These are phyloP conservation scores for Takifugu ocellatus DNA, from an alignment of 2,797 vertebrate genomes.

Conservation along the genomic window DNA sequence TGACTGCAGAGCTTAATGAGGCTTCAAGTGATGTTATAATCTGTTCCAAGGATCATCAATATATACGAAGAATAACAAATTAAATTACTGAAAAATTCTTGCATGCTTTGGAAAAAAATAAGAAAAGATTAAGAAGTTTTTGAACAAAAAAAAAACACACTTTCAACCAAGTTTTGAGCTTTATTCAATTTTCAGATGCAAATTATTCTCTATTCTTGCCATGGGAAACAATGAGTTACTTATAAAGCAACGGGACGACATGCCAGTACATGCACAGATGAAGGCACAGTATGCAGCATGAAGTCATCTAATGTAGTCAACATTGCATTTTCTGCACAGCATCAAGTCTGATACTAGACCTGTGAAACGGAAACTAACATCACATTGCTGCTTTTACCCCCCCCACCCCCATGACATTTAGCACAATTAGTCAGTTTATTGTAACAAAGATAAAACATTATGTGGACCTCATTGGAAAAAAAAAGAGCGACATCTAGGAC, in stretches of 20 bases:
- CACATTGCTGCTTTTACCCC: slow-evolving; percentile 1
- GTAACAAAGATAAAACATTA: slow-evolving; percentile 20
- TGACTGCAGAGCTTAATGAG: slow-evolving; percentile 58
- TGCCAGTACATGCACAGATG: slow-evolving; percentile 29
- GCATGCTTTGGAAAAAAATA: slow-evolving; percentile 23
- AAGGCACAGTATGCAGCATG: slow-evolving; percentile 39
- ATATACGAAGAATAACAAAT: slow-evolving; percentile 50
- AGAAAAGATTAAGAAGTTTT: slow-evolving; percentile 4
- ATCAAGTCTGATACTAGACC: slow-evolving; percentile 9
- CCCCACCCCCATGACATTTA: slow-evolving; percentile 6
- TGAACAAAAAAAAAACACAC: slow-evolving; percentile 23
- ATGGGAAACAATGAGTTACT: slow-evolving; percentile 36
- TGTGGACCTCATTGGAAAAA: slow-evolving; percentile 21
- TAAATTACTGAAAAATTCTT: slow-evolving; percentile 48
- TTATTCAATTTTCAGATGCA: slow-evolving; percentile 57
- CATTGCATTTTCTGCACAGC: slow-evolving; percentile 17
- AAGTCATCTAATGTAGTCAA: slow-evolving; percentile 33
- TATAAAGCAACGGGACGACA: slow-evolving; percentile 52
- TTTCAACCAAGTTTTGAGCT: slow-evolving; percentile 33
- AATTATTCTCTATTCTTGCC: slow-evolving; percentile 27
- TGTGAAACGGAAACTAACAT: slow-evolving; percentile 16
- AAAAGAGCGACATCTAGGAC: slow-evolving; percentile 40
- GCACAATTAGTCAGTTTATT: slow-evolving; percentile 2
- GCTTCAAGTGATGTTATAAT: slow-evolving; percentile 57
- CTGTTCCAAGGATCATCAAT: slow-evolving; percentile 48